Evolutionary conservation across 2,113 vertebrate genomes (phyloP).

Genomic region (Hemicordylus capensis): DNA sequence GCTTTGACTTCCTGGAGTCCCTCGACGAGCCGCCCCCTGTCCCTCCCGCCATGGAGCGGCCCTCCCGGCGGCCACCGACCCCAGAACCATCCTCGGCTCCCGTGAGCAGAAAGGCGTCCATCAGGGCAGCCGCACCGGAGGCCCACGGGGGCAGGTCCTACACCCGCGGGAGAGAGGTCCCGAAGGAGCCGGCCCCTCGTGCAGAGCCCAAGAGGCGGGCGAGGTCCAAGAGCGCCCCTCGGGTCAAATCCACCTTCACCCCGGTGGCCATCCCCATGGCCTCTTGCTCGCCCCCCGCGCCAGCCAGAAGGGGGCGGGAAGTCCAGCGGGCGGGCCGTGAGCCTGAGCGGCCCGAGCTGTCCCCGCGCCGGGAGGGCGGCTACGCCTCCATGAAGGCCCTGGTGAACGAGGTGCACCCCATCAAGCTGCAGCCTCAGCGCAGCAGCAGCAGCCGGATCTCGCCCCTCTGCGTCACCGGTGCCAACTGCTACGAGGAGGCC

Average conservation of each 20-base stretch:
- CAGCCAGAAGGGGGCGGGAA: slow-evolving; percentile 79
- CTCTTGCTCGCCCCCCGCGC: slow-evolving; percentile 55
- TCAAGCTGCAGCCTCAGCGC: slow-evolving; percentile 92
- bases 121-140: slow-evolving; percentile 68
- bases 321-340: slow-evolving; percentile 71
- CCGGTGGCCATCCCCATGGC: slow-evolving; percentile 83
- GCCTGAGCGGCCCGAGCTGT: slow-evolving; percentile 73
- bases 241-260: slow-evolving; percentile 82
- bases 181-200: slow-evolving; percentile 67
- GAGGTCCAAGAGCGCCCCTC: slow-evolving; percentile 88
- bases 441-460: slow-evolving; percentile 84
- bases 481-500: slow-evolving; percentile 83
- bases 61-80: slow-evolving; percentile 69
- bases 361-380: slow-evolving; percentile 78
- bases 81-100: slow-evolving; percentile 63
- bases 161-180: slow-evolving; percentile 71
- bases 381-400: slow-evolving; percentile 79
- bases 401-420: slow-evolving; percentile 93
- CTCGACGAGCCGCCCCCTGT: slow-evolving; percentile 83
- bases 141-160: slow-evolving; percentile 71
- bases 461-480: slow-evolving; percentile 84
- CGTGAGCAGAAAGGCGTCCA: slow-evolving; percentile 72
- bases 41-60: slow-evolving; percentile 77
- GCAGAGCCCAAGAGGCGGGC: slow-evolving; percentile 81
- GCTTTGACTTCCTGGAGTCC: slow-evolving; percentile 94